Conservation (phyloP, 1,140 invertebrate genomes). For the Muscidifurax raptorellus region DNA sequence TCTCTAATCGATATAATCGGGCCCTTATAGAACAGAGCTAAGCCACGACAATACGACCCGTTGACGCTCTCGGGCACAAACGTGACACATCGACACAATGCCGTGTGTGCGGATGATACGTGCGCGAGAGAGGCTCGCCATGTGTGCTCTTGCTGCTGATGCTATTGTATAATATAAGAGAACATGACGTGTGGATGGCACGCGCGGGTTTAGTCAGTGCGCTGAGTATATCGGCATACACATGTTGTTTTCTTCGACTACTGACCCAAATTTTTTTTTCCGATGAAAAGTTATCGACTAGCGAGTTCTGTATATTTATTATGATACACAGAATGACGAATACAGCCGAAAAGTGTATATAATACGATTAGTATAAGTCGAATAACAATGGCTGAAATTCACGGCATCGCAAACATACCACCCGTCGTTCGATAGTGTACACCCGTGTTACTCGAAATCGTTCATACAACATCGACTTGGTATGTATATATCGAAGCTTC, state of each 20-base stretch:
- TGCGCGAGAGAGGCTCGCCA: neutral
- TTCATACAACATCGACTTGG: constrained; percentile 53
- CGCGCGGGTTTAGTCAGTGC: neutral
- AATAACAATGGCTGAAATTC: constrained; percentile 9
- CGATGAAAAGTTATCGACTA: no score
- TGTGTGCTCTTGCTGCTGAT: neutral
- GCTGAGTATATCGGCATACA: no score
- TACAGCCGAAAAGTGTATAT: no score
- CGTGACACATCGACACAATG: constrained; percentile 14
- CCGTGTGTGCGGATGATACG: neutral
- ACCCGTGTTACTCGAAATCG: constrained; percentile 61
- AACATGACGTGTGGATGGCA: neutral
- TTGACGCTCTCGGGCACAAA: constrained; percentile 31
- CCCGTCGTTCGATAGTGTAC: constrained; percentile 14
- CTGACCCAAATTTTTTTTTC: no score
- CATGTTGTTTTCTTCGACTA: no score
- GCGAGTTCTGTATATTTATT: no score
- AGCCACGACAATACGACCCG: constrained; percentile 48
- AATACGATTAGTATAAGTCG: neutral
- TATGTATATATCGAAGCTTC: neutral
- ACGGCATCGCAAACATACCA: neutral
- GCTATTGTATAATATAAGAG: neutral
- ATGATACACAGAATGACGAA: no score
- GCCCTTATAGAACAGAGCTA: constrained; percentile 33
- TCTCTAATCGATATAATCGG: constrained; percentile 39